phyloP scores from a whole-genome alignment of 2,888 invertebrate genomes.

The Colletes collaris region DNA sequence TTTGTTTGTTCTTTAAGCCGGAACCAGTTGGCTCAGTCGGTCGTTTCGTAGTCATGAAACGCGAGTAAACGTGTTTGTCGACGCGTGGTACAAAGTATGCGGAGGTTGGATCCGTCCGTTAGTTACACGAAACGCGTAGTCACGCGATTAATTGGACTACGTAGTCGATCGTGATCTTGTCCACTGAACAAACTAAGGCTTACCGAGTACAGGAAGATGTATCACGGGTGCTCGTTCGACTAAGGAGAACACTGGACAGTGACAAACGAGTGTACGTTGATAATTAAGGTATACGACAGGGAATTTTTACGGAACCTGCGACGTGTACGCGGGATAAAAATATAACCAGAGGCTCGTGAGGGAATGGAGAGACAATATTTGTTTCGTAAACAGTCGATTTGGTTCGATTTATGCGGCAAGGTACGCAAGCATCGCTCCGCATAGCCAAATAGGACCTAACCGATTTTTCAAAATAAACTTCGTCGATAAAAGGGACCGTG shows the following conservation, averaged over 20 bases:
- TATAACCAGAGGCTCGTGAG: too few relatives aligned
- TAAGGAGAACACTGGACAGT: background rate
- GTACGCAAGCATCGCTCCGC: too few relatives aligned
- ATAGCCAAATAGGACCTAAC: too few relatives aligned
- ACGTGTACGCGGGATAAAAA: too few relatives aligned
- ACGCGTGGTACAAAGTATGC: background rate
- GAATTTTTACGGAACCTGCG: too few relatives aligned
- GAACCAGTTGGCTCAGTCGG: background rate
- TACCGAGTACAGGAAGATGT: background rate
- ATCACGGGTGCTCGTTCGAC: background rate
- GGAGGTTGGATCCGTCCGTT: background rate
- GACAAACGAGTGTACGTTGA: background rate
- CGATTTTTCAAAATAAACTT: too few relatives aligned
- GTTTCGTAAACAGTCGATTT: too few relatives aligned
- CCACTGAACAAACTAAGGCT: conserved; percentile 17
- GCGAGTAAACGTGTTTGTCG: conserved; percentile 29
- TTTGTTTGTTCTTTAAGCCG: too few relatives aligned
- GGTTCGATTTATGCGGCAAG: too few relatives aligned
- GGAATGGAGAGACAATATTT: too few relatives aligned
- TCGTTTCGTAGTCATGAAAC: conserved; percentile 23
- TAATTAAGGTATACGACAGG: background rate
- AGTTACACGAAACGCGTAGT: conserved; percentile 21
- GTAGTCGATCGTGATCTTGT: conserved; percentile 3
- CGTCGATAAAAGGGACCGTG: too few relatives aligned
- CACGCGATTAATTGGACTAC: conserved; percentile 33